Conservation (phyloP, 2,113 vertebrate species). For the Gymnobelideus leadbeateri region DNA sequence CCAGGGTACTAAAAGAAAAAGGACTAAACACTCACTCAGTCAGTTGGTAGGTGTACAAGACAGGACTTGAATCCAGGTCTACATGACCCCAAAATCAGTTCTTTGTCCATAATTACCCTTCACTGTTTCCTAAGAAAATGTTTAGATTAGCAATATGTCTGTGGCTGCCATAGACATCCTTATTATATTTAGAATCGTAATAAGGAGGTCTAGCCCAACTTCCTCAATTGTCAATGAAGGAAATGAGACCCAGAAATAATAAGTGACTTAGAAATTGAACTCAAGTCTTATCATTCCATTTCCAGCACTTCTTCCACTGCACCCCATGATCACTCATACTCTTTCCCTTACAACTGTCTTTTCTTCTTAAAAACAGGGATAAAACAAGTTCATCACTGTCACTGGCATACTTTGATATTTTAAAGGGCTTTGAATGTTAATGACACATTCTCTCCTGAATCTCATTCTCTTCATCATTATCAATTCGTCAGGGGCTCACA, state of each 20-base stretch:
- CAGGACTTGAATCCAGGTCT: neutral
- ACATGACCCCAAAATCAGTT: neutral
- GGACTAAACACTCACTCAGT: neutral
- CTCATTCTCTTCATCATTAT: neutral
- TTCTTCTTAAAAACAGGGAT: neutral
- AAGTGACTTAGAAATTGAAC: neutral
- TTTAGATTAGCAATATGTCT: too few relatives aligned
- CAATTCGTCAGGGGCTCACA: neutral
- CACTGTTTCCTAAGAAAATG: neutral
- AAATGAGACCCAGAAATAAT: neutral
- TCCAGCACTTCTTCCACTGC: neutral
- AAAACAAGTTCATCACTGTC: neutral
- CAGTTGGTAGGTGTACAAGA: neutral
- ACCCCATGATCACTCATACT: neutral
- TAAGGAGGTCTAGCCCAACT: too few relatives aligned
- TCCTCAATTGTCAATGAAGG: neutral
- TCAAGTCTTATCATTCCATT: neutral
- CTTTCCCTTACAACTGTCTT: neutral
- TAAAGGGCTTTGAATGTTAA: neutral
- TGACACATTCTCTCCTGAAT: neutral
- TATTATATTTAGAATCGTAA: neutral
- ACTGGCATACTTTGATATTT: neutral
- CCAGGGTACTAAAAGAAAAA: neutral
- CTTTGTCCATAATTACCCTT: neutral
- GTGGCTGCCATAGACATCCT: too few relatives aligned